Base-by-base conservation (phyloP, 2,888 invertebrate genomes). In the Lathronympha strigana region DNA sequence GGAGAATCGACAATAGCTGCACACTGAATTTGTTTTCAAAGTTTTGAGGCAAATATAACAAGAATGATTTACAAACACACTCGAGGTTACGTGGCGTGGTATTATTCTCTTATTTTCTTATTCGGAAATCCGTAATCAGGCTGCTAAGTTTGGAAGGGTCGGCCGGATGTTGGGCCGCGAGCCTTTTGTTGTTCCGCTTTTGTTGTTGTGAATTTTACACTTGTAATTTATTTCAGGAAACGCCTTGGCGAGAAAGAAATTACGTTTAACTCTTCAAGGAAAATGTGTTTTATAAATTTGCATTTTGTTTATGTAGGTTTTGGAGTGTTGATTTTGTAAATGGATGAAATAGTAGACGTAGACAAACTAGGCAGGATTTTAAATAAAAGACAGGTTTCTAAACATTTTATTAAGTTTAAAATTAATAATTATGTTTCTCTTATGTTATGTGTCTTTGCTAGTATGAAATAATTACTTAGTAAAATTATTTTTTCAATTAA, bases 181-280 rank as follows among this genome's bases (percentile, higher is more conserved):
- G 89, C 87, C 91, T 92, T 91, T 92, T 92, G 90, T 91, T 91
- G 88, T 86, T 87, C 81, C 82, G 83, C 90, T 90, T 89, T 91
- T 91, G 90, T 92, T 92, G 90, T 89, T 91, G 87, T 88, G 89
- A 90, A 91, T 92, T 92, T 91, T 91, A 91, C 92, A 92, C 91
- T 91, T 90, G 91, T 92, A 90, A 92, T 92, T 92, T 91, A 91
- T 92, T 91, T 89, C 90, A 90, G 90, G 90, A 90, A 90, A 88
- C 83, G 87, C 88, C 88, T 88, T 83, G 86, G 88, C 85, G 88
- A 87, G 86, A 91, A 91, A 90, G 86, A 90, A 90, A 90, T 90
- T 90, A 87, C 85, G 85, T 87, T 87, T 83, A 88, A 88, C 88
- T 87, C 90, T 86, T 84, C 78, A 86, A 88, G 85, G 88, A 88